Percentiles rank a stretch among this genome's conserved stretches.
Conservation (phyloP, 2,113 vertebrate species). For the Tapirus terrestris region DNA sequence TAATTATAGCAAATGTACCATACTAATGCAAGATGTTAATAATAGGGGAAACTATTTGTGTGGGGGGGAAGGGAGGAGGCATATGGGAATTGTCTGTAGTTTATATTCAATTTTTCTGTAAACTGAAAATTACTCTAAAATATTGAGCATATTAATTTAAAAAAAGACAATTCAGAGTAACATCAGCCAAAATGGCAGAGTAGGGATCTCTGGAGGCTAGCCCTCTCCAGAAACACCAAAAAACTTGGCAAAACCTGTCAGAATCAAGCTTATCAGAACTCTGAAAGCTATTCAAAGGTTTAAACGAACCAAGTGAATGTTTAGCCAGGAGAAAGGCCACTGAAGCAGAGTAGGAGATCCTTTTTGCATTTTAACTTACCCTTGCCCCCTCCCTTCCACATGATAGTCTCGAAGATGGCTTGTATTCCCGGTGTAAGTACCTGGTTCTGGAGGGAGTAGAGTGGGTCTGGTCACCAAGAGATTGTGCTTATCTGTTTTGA, state of each 20-base stretch:
- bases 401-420: not conserved
- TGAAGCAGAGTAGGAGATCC: not conserved
- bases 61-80: rapidly evolving
- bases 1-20: not conserved
- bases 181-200: not conserved
- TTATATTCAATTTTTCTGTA: not conserved
- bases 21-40: not conserved
- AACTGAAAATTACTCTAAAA: not conserved
- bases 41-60: not conserved
- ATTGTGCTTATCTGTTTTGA: not conserved
- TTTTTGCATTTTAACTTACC: not conserved
- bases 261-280: not conserved
- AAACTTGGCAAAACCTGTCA: not conserved
- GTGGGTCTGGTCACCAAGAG: not conserved
- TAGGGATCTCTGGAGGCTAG: not conserved
- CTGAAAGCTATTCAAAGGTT: not conserved
- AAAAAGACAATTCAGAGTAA: not conserved
- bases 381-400: not conserved
- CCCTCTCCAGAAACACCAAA: not conserved
- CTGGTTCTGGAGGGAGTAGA: not conserved
- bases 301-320: not conserved
- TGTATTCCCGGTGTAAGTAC: not conserved
- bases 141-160: not conserved
- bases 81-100: not conserved
- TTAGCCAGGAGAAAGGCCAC: not conserved